Evolutionary conservation across 2,113 vertebrate genomes (phyloP).

Genomic region (Toxostoma redivivum): DNA sequence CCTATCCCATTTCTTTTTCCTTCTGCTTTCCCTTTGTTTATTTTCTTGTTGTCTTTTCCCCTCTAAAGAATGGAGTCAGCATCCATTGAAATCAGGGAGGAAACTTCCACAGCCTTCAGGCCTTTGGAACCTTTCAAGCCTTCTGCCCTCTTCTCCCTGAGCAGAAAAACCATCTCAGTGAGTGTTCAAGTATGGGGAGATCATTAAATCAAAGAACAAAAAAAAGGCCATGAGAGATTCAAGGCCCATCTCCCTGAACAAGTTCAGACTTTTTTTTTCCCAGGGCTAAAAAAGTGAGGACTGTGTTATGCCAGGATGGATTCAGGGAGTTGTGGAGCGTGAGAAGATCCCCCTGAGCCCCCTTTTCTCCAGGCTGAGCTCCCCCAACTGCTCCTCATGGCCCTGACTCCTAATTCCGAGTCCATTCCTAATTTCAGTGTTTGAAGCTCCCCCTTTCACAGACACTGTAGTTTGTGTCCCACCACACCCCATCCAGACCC

Average conservation of each 20-base stretch:
- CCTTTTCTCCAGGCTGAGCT: background rate
- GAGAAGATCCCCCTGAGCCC: background rate
- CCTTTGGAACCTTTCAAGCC: background rate
- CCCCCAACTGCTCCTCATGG: background rate
- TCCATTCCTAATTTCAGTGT: background rate
- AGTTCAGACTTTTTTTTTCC: background rate
- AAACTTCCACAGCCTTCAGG: background rate
- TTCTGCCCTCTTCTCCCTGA: background rate
- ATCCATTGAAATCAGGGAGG: background rate
- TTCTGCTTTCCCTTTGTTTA: background rate
- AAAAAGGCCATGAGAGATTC: background rate
- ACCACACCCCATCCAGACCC: background rate
- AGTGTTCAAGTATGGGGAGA: background rate
- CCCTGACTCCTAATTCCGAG: background rate
- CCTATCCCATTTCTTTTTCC: background rate
- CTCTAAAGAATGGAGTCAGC: background rate
- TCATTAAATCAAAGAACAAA: background rate
- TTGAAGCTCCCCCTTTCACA: background rate
- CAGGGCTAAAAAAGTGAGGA: background rate
- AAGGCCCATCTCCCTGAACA: background rate
- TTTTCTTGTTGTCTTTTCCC: background rate
- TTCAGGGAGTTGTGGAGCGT: background rate
- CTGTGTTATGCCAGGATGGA: background rate
- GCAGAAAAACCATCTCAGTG: background rate
- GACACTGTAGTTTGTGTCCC: accelerated